Evolutionary conservation across 2,888 invertebrate species (phyloP).

Genomic region (Microplitis manilae): DNA sequence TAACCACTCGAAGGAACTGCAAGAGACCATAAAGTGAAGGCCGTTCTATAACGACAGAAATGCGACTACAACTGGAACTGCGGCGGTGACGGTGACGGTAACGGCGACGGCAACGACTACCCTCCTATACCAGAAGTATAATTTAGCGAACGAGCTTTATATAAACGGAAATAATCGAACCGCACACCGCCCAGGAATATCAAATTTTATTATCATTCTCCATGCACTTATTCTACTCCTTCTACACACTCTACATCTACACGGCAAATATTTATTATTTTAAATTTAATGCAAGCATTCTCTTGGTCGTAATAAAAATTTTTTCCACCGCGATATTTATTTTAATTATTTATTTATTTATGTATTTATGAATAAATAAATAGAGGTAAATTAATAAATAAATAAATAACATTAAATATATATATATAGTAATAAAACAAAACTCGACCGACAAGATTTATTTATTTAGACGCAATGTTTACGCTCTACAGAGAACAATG

Average conservation of each 20-base stretch:
- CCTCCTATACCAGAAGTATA: neutral
- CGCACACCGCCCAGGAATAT: neutral
- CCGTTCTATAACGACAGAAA: neutral
- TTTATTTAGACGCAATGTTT: neutral
- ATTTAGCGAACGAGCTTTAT: neutral
- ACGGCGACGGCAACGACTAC: too few relatives aligned
- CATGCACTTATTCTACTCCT: neutral
- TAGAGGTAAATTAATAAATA: neutral
- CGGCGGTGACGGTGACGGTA: too few relatives aligned
- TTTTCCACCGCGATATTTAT: too few relatives aligned
- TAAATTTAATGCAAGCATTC: slow-evolving; percentile 3
- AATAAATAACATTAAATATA: neutral
- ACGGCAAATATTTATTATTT: slow-evolving; percentile 13
- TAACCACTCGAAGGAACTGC: neutral
- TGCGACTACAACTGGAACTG: neutral
- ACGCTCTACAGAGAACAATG: neutral
- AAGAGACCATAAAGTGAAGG: neutral
- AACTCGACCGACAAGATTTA: neutral
- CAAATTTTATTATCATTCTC: slow-evolving; percentile 8
- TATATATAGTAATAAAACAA: neutral
- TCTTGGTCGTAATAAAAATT: neutral
- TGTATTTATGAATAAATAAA: neutral
- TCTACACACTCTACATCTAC: neutral
- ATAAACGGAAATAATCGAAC: slow-evolving; percentile 6
- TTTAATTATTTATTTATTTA: neutral